Conservation (phyloP, 2,113 vertebrate genomes). For the Grallaria varia region DNA sequence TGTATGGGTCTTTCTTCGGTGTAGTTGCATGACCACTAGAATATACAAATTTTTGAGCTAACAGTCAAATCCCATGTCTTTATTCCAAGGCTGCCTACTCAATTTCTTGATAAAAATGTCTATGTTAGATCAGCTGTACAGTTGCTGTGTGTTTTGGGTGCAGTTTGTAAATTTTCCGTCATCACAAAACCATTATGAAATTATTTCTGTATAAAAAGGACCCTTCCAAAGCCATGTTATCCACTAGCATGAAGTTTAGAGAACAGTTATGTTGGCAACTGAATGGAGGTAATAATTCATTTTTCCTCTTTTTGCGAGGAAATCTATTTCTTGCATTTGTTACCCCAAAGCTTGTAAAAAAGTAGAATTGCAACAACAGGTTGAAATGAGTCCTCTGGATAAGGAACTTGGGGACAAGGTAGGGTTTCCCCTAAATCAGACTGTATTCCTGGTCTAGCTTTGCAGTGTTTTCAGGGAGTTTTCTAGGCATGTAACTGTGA, state of each 20-base stretch:
- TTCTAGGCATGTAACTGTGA: background rate
- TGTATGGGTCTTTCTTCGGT: background rate
- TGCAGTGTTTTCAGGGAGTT: background rate
- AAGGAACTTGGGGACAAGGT: background rate
- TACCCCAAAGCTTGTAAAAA: background rate
- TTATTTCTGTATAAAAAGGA: background rate
- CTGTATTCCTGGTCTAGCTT: background rate
- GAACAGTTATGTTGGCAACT: background rate
- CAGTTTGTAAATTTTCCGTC: background rate
- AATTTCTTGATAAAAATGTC: background rate
- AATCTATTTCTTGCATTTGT: background rate
- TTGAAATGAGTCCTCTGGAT: background rate
- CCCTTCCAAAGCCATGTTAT: background rate
- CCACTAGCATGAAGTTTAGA: background rate
- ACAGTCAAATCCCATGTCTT: background rate
- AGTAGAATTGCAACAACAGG: background rate
- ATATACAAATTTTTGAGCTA: background rate
- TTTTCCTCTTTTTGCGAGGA: background rate
- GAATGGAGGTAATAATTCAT: background rate
- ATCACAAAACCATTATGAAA: background rate
- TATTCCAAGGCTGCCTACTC: background rate
- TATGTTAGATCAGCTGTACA: background rate
- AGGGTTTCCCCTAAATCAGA: background rate
- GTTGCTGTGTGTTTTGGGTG: background rate
- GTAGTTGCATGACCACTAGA: background rate